Conservation (phyloP, 2,113 vertebrate species). For the Helogale parvula region DNA sequence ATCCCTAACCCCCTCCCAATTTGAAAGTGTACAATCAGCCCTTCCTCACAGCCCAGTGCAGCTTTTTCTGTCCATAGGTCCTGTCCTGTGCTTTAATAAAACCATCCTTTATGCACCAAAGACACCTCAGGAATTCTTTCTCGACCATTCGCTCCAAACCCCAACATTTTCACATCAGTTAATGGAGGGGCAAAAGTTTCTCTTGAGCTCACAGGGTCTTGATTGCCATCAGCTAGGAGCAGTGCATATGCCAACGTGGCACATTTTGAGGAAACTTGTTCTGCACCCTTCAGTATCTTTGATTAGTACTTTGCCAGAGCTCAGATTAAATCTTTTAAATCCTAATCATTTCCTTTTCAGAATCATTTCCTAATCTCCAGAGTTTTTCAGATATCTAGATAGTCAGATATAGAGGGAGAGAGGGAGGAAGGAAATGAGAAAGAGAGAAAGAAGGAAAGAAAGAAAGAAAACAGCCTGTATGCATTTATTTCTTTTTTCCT, state of each 20-base stretch:
- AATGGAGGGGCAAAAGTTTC: background rate
- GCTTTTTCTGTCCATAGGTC: too few relatives aligned
- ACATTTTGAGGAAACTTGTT: background rate
- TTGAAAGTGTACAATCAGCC: too few relatives aligned
- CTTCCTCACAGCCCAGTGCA: too few relatives aligned
- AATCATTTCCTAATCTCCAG: background rate
- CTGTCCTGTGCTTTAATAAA: too few relatives aligned
- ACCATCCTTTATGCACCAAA: too few relatives aligned
- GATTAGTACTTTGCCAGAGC: background rate
- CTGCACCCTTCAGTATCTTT: background rate
- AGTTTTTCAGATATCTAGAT: background rate
- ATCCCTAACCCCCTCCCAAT: too few relatives aligned
- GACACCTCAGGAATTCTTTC: too few relatives aligned
- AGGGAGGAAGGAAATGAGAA: too few relatives aligned
- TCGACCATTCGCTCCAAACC: too few relatives aligned
- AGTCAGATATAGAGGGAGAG: background rate
- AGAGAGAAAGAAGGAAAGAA: too few relatives aligned
- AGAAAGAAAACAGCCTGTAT: background rate
- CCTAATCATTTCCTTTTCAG: background rate
- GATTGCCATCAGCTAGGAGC: background rate
- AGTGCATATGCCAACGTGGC: background rate
- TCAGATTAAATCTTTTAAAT: conserved; percentile 17
- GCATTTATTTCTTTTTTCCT: background rate
- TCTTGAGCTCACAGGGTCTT: background rate
- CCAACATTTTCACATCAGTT: background rate